phyloP scores from a whole-genome alignment of 2,888 invertebrate genomes.

The Embidobia sp. region DNA sequence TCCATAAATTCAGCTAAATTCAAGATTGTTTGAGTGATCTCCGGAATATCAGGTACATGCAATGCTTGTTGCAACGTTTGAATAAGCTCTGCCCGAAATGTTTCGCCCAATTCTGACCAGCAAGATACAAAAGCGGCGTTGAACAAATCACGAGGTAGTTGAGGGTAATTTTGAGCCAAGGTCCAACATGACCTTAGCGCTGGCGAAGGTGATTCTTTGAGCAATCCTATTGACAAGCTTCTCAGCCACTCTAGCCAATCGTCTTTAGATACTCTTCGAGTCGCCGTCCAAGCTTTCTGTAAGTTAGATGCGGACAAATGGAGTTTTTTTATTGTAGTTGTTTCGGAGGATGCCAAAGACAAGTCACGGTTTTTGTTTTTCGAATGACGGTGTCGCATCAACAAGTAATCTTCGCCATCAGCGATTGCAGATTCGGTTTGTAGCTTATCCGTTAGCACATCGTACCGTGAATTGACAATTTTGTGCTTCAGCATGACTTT shows the following conservation, averaged over 20 bases:
- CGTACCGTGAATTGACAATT: slow-evolving; percentile 90
- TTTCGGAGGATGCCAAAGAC: slow-evolving; percentile 85
- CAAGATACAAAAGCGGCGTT: slow-evolving; percentile 99
- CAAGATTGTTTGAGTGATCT: slow-evolving; percentile 97
- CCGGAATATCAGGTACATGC: slow-evolving; percentile 95
- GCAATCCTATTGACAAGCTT: slow-evolving; percentile 93
- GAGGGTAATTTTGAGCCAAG: slow-evolving; percentile 96
- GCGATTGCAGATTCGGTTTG: slow-evolving; percentile 88
- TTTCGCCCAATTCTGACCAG: slow-evolving; percentile 96
- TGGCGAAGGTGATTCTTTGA: slow-evolving; percentile 97
- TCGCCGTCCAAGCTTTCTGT: slow-evolving; percentile 95
- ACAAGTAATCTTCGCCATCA: slow-evolving; percentile 88
- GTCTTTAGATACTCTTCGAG: slow-evolving; percentile 96
- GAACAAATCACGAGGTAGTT: slow-evolving; percentile 97
- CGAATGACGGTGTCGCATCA: slow-evolving; percentile 85
- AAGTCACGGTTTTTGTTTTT: slow-evolving; percentile 89
- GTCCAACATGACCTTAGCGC: slow-evolving; percentile 96
- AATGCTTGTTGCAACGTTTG: slow-evolving; percentile 94
- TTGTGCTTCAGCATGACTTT: slow-evolving; percentile 91
- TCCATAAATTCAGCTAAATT: slow-evolving; percentile 99
- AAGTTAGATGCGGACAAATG: slow-evolving; percentile 92
- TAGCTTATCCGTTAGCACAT: slow-evolving; percentile 88
- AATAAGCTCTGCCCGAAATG: slow-evolving; percentile 92
- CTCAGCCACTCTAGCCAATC: slow-evolving; percentile 99
- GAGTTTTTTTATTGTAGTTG: slow-evolving; percentile 89